A percentile compares a stretch with the other conserved stretches of the same genome.
Evolutionary conservation across 2,797 vertebrate genomes (phyloP).

Genomic region (Silurus aristotelis): DNA sequence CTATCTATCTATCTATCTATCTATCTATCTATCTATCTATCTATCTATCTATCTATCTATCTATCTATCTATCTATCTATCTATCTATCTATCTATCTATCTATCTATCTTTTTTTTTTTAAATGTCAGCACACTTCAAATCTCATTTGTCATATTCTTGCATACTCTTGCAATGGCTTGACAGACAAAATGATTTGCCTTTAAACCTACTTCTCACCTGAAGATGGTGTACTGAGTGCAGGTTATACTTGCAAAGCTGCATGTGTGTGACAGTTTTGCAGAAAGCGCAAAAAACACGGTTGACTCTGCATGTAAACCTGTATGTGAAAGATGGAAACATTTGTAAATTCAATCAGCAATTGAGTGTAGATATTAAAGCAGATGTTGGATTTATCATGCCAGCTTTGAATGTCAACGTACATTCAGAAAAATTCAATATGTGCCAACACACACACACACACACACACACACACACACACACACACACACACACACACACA

Average conservation of each 20-base stretch:
- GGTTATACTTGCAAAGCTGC: not conserved
- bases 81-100: too few relatives aligned
- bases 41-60: too few relatives aligned
- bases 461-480: not conserved
- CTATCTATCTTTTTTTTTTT: not conserved
- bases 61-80: too few relatives aligned
- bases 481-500: constrained; percentile 17
- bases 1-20: too few relatives aligned
- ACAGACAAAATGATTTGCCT: not conserved
- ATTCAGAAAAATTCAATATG: constrained; percentile 6
- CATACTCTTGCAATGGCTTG: not conserved
- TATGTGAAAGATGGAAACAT: not conserved
- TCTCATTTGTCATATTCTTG: not conserved
- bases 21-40: too few relatives aligned
- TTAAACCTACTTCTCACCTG: not conserved
- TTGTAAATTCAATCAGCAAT: constrained; percentile 25
- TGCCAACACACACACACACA: not conserved
- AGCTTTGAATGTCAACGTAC: not conserved
- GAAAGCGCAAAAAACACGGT: not conserved
- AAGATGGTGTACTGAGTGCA: not conserved
- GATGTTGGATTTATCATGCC: constrained; percentile 55
- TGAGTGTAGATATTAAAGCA: constrained; percentile 55
- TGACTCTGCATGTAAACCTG: not conserved
- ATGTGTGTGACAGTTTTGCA: not conserved
- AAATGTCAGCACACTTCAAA: not conserved